Percentiles rank a stretch among this genome's conserved stretches.
Evolutionary conservation across 92 coral and sea anemone genomes (phyloP).

Genomic region (Bergia sp.): DNA sequence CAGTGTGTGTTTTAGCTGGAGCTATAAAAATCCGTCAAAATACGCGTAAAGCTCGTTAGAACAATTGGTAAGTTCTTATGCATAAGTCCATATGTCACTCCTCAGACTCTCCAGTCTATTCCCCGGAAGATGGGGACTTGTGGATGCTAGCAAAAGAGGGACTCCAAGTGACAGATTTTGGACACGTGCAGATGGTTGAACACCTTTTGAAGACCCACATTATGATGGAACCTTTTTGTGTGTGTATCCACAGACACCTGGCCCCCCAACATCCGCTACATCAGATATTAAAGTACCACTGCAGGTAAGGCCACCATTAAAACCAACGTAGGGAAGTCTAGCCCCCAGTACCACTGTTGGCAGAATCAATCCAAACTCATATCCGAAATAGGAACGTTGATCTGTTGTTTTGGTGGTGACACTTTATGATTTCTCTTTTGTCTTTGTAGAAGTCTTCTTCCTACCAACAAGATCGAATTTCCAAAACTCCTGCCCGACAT

Average conservation of each 20-base stretch:
- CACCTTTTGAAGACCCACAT: conserved; percentile 94
- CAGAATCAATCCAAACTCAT: neutral
- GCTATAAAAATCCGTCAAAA: too few relatives aligned
- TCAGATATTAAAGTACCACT: conserved; percentile 83
- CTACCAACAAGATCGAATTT: conserved; percentile 71
- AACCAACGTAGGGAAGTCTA: neutral
- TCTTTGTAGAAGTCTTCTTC: conserved; percentile 73
- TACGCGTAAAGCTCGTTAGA: too few relatives aligned
- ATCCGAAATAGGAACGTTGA: too few relatives aligned
- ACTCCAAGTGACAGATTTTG: conserved; percentile 89
- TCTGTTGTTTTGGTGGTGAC: too few relatives aligned
- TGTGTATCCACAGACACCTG: conserved; percentile 74
- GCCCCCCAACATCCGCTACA: conserved; percentile 84
- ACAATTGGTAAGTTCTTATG: neutral
- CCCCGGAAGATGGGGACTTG: conserved; percentile 80
- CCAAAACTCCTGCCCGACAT: too few relatives aligned
- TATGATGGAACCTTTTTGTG: conserved; percentile 96
- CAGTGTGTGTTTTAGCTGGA: too few relatives aligned
- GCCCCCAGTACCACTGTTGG: neutral
- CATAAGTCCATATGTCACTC: neutral
- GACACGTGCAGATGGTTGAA: conserved; percentile 93
- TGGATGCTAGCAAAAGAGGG: conserved; percentile 91
- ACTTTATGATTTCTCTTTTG: too few relatives aligned
- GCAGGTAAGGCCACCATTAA: conserved; percentile 50
- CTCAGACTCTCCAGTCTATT: conserved; percentile 85